These are phyloP conservation scores for Maniola jurtina DNA, from an alignment of 1,140 invertebrate genomes.

Conservation along the genomic window DNA sequence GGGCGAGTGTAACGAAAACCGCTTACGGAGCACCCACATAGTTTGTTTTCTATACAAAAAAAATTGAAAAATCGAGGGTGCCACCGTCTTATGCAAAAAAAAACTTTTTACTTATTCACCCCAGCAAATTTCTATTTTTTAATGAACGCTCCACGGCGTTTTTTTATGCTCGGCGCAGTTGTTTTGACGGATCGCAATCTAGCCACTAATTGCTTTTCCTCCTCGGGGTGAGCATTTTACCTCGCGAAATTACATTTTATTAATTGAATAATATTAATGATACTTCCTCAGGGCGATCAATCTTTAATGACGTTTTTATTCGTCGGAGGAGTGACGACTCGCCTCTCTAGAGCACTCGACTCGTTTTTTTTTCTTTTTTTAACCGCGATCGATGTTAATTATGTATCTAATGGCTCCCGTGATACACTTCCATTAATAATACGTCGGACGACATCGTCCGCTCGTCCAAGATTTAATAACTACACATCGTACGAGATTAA, in stretches of 20 bases:
- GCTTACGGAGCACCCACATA: slow-evolving; percentile 73
- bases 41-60: slow-evolving; percentile 59
- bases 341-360: slow-evolving; percentile 41
- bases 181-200: slow-evolving; percentile 78
- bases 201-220: slow-evolving; percentile 79
- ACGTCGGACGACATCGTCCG: slow-evolving; percentile 62
- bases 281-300: slow-evolving; percentile 73
- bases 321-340: slow-evolving; percentile 57
- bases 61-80: slow-evolving; percentile 67
- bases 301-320: slow-evolving; percentile 77
- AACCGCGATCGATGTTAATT: slow-evolving; percentile 70
- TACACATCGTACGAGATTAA: slow-evolving; percentile 63
- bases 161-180: slow-evolving; percentile 70
- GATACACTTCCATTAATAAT: slow-evolving; percentile 78
- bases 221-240: slow-evolving; percentile 70
- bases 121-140: slow-evolving; percentile 72
- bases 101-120: slow-evolving; percentile 77
- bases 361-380: slow-evolving; percentile 56
- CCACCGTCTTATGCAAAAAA: slow-evolving; percentile 77
- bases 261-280: slow-evolving; percentile 79
- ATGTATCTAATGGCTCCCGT: slow-evolving; percentile 75
- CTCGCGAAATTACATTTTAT: slow-evolving; percentile 77
- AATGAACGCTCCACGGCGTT: slow-evolving; percentile 73
- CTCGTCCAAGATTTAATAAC: slow-evolving; percentile 72
- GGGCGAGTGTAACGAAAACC: slow-evolving; percentile 73